Evolutionary conservation across 2,797 vertebrate species (phyloP), one percentile per base, ranked within the genome.

Genomic region (Acrocephalus scirpaceus): DNA sequence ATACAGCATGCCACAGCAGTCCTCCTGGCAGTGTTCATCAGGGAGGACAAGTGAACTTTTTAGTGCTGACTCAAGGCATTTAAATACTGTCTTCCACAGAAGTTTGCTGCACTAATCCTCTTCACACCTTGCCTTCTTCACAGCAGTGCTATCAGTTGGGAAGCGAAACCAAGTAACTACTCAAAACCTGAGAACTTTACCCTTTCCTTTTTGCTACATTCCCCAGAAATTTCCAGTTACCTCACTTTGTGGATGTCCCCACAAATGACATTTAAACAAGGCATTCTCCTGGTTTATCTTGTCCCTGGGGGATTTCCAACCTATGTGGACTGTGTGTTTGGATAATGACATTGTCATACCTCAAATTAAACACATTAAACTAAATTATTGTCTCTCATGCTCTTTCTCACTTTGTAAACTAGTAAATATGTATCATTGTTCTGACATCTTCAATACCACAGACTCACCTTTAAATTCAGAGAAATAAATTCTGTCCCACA

Each of bases 361-460:
- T 92, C 75, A 91, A 87, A 95, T 91, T 90, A 93, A 90, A 86
- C 14, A 51, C 42, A 61, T 93, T 92, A 89, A 95, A 87, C 25
- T 66, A 89, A 87, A 82, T 91, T 38, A 83, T 26, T 53, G 13
- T 83, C 38, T 88, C 56, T 88, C 1, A 0, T 1, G 2, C 16
- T 79, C 42, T 91, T 93, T 93, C 64, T 73, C 45, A 54, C 60
- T 92, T 90, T 70, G 61, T 77, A 85, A 93, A 62, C 83, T 90
- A 90, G 64, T 85, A 79, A 56, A 45, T 23, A 54, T 58, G 8
- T 85, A 69, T 90, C 67, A 65, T 76, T 79, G 34, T 54, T 56
- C 13, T 79, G 64, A 78, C 38, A 54, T 58, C 47, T 89, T 92
- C 83, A 87, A n/a, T 67, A 92, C 13, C n/a, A 69, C 8, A 2